A percentile compares a stretch with the other conserved stretches of the same genome.
phyloP scores from a whole-genome alignment of 2,888 invertebrate species.

The Euphydryas editha region DNA sequence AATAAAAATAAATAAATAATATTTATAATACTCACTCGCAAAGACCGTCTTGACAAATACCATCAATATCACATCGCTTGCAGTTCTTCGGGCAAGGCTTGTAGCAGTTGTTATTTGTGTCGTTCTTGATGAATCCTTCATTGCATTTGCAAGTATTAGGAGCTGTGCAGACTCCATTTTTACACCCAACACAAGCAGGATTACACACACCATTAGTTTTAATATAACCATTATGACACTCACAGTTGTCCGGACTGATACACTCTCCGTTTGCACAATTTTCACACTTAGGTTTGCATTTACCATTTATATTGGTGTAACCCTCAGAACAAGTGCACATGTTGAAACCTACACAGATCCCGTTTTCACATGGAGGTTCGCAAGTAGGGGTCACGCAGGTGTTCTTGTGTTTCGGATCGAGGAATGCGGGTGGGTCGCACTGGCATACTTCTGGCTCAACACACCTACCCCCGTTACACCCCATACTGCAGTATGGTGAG shows the following conservation, averaged over 20 bases:
- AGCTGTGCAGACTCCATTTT: constrained; percentile 56
- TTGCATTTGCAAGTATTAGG: constrained; percentile 74
- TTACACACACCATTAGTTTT: constrained; percentile 50
- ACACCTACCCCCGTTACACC: constrained; percentile 75
- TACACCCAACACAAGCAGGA: constrained; percentile 55
- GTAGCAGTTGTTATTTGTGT: constrained; percentile 42
- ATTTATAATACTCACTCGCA: constrained; percentile 35
- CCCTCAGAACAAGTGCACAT: constrained; percentile 60
- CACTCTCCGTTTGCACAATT: constrained; percentile 55
- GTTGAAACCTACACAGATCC: constrained; percentile 59
- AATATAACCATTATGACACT: constrained; percentile 80
- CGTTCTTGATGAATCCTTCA: constrained; percentile 54
- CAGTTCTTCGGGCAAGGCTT: constrained; percentile 49
- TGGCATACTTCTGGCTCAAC: constrained; percentile 64
- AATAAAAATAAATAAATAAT: not conserved
- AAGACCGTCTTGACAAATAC: constrained; percentile 36
- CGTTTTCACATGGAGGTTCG: constrained; percentile 61
- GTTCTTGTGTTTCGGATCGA: constrained; percentile 59
- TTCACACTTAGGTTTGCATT: constrained; percentile 46
- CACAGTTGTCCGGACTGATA: constrained; percentile 83
- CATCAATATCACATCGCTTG: constrained; percentile 44
- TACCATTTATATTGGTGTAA: constrained; percentile 46
- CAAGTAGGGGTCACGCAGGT: constrained; percentile 61
- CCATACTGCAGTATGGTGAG: constrained; percentile 75
- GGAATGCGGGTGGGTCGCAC: constrained; percentile 60